Base-by-base conservation (phyloP, 2,888 invertebrate genomes). In the Myathropa florea region DNA sequence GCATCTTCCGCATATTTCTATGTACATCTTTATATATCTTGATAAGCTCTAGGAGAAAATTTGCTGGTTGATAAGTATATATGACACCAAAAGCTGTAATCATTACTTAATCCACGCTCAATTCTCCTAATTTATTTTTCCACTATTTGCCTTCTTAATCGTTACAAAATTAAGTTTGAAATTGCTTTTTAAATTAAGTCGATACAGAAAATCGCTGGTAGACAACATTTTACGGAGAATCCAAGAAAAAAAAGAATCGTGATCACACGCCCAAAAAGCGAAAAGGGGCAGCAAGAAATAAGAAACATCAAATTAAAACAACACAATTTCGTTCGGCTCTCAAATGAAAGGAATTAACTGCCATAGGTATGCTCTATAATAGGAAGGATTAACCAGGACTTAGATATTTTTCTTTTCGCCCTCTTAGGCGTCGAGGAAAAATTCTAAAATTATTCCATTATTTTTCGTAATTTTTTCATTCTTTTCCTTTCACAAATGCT, bases 111-210 rank as follows among this genome's bases (percentile, higher is more conserved):
- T 46, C 46, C 46, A 6, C 7, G 18, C 46, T 2, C 18, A 46
- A 46, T 46, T 46, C n/a, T n/a, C 18, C 6, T 46, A n/a, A 6
- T 46, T 18, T 18, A 46, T 46, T 46, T 18, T 7, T 2, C 46
- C 78, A 65, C 80, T 91, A 91, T 91, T 91, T 91, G 91, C 89
- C 89, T 88, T 90, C 89, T 89, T 91, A 92, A 91, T 91, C 91
- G 90, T 89, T 89, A 89, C 90, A 91, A 91, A 91, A 91, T 91
- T 92, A 91, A 91, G 92, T 91, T 91, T 90, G 89, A 91, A 92
- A 92, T 92, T 92, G 91, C 90, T 91, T 91, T 91, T 90, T 90
- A 90, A 91, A 91, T 91, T 89, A 89, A 88, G 89, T 89, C 89
- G 89, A 89, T 89, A 67, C 72, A 75, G 71, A 70, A 36, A 59